Evolutionary conservation across 2,888 invertebrate genomes (phyloP).

Genomic region (Strigamia crassipes): DNA sequence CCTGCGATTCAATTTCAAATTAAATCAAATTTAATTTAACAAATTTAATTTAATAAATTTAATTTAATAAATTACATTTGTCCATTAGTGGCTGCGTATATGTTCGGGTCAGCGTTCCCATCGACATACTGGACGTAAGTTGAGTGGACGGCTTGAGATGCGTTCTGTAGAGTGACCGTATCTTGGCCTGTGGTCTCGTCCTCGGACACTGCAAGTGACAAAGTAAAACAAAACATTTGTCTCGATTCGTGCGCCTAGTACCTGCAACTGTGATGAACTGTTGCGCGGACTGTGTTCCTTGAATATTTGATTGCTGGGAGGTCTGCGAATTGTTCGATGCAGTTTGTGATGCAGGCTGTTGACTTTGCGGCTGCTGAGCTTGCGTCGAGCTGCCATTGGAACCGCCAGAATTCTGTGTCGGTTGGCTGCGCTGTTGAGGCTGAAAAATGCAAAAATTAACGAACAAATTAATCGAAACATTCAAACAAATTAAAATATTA

Average conservation of each 20-base stretch:
- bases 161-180: conserved; percentile 60
- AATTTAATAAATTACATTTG: conserved; percentile 68
- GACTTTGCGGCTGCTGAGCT: conserved; percentile 45
- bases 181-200: conserved; percentile 63
- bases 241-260: not conserved
- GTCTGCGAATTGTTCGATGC: conserved; percentile 48
- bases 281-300: conserved; percentile 38
- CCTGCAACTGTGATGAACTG: conserved; percentile 53
- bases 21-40: not conserved
- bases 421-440: conserved; percentile 43
- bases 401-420: conserved; percentile 45
- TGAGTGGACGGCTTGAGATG: conserved; percentile 62
- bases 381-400: conserved; percentile 44
- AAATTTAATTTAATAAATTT: not conserved
- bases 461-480: not conserved
- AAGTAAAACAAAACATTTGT: not conserved
- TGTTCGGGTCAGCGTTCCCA: conserved; percentile 65
- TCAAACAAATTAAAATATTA: no score
- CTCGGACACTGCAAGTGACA: conserved; percentile 54
- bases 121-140: conserved; percentile 70
- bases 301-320: conserved; percentile 27
- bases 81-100: conserved; percentile 67
- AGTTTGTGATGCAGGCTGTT: conserved; percentile 36
- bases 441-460: not conserved
- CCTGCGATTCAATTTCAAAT: conserved; percentile 53